Conservation (phyloP, 2,113 vertebrate species). For the Oncorhynchus kisutch region DNA sequence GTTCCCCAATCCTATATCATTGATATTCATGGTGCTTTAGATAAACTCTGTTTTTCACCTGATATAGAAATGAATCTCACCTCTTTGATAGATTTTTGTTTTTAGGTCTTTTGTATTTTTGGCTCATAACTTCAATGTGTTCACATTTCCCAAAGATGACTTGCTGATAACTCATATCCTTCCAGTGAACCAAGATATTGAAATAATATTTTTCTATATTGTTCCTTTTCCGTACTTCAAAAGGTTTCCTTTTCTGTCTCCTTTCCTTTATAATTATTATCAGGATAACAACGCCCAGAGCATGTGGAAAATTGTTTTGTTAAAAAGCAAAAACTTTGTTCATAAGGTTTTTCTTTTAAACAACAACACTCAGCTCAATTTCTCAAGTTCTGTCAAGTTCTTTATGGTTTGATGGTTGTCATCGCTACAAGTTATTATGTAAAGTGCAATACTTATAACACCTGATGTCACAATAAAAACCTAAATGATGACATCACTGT, state of each 20-base stretch:
- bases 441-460: not conserved
- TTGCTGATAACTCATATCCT: slow-evolving; percentile 2
- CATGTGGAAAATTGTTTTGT: slow-evolving; percentile 11
- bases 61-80: not conserved
- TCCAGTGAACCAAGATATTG: not conserved
- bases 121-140: not conserved
- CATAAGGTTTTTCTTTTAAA: too few species aligned
- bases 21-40: too few species aligned
- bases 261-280: slow-evolving; percentile 13
- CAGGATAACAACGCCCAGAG: slow-evolving; percentile 3
- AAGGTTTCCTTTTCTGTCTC: slow-evolving; percentile 8
- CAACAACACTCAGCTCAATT: not conserved
- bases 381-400: not conserved
- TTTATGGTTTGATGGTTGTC: not conserved
- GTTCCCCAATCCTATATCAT: too few species aligned
- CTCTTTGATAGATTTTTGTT: not conserved
- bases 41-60: too few species aligned
- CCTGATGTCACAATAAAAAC: too few species aligned
- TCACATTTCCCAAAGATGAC: slow-evolving; percentile 4
- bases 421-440: not conserved
- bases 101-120: not conserved
- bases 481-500: not conserved
- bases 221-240: slow-evolving; percentile 7
- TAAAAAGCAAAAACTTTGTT: slow-evolving; percentile 13
- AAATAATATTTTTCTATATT: not conserved